Evolutionary conservation across 1,140 invertebrate species (phyloP), one percentile per base, ranked within the genome.

Genomic region (Hesperophylax magnus): DNA sequence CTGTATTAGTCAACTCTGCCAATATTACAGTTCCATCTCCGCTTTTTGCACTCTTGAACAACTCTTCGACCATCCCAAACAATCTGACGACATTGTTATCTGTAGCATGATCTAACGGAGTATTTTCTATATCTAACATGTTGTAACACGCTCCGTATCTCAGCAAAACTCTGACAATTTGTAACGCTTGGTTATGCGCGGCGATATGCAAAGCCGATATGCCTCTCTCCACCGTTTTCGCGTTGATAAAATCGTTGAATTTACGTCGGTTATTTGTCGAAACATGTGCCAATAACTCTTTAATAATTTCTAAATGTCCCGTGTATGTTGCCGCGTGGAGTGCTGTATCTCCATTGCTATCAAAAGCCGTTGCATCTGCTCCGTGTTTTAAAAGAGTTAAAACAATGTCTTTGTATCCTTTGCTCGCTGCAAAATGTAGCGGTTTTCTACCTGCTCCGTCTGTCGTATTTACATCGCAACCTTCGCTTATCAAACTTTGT

Each of bases 191-290:
- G n/a, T 53, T 72, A 7, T 24, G 20, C 15, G 11, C 20, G 52
- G 69, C 69, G 14, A 53, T 15, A 15, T 72, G 69, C 18, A 72
- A 27, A 53, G 47, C 39, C 6, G 69, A 53, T 5, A 22, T 24
- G 18, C 69, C 69, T 14, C 22, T 52, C 11, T 54, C 18, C 1
- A 72, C 7, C 14, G 69, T 72, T 18, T 56, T 8, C 15, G 47
- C 52, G 14, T 72, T 72, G 47, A 72, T 72, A 15, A 72, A 72
- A 53, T 22, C 18, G 52, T 54, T 56, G 22, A 72, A 54, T 31
- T 17, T 53, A n/a, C 17, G 2, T 53, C 27, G 9, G 15, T 72
- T 72, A 14, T 5, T 53, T 9, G 53, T 20, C 2, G 3, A 22
- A 6, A 72, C 47, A 20, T 72, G 14, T 52, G 53, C 18, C 9